Percentiles rank a stretch among this genome's conserved stretches.
phyloP scores from a whole-genome alignment of 2,113 vertebrate species.

The Gulo gulo region DNA sequence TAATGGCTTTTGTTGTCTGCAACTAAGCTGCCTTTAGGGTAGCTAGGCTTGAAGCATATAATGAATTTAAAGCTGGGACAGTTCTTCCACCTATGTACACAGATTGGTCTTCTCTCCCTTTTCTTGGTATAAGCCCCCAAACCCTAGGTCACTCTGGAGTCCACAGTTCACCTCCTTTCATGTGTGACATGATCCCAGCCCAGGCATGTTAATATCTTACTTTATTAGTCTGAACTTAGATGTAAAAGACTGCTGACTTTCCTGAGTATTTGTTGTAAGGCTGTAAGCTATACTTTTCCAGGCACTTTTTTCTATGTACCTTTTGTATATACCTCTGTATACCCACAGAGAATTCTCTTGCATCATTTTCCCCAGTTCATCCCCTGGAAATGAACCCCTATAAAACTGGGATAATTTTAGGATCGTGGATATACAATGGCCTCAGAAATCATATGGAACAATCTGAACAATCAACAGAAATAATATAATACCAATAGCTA shows the following conservation, averaged over 20 bases:
- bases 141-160: background rate
- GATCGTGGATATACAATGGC: background rate
- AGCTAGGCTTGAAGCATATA: background rate
- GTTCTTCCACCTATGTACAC: background rate
- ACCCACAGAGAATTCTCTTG: background rate
- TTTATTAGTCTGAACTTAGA: background rate
- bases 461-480: background rate
- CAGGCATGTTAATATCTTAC: background rate
- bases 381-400: background rate
- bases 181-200: background rate
- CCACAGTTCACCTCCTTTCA: background rate
- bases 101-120: background rate
- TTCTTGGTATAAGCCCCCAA: background rate
- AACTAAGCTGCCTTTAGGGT: conserved; percentile 17
- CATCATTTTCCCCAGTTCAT: background rate
- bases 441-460: background rate
- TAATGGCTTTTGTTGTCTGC: background rate
- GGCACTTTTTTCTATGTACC: background rate
- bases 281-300: background rate
- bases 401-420: background rate
- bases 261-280: background rate
- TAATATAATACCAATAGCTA: background rate
- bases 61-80: background rate
- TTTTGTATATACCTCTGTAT: background rate
- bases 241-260: background rate